These are phyloP conservation scores for Brienomyrus brachyistius DNA, from an alignment of 2,113 vertebrate species.

Conservation along the genomic window DNA sequence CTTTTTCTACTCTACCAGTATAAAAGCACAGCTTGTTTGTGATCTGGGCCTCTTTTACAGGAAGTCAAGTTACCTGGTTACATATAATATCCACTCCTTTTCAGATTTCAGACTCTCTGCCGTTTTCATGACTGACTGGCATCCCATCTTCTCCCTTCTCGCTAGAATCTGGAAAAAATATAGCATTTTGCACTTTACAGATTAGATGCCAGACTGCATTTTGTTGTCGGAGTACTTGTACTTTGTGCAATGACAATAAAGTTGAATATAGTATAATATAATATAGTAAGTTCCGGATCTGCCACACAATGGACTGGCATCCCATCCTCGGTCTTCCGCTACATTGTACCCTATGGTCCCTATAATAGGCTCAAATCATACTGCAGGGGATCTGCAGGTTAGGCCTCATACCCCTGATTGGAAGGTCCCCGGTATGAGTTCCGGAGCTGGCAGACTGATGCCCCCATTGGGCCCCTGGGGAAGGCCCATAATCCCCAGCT, in stretches of 20 bases:
- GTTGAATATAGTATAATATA: neutral
- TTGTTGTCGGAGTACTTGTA: neutral
- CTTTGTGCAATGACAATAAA: neutral
- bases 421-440: too few relatives aligned
- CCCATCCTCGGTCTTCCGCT: neutral
- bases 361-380: neutral
- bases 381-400: neutral
- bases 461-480: neutral
- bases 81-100: neutral
- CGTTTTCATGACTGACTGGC: neutral
- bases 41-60: neutral
- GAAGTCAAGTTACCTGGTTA: neutral
- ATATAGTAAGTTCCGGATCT: neutral
- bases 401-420: neutral
- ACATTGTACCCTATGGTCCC: neutral
- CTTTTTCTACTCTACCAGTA: neutral
- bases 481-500: neutral
- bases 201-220: neutral
- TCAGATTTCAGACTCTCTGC: neutral
- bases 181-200: neutral
- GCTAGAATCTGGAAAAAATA: neutral
- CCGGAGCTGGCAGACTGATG: neutral
- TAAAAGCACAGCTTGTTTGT: neutral
- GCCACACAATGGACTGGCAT: neutral
- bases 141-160: neutral